Evolutionary conservation across 2,113 vertebrate species (phyloP).

Genomic region (Apistogramma diplotaenia): DNA sequence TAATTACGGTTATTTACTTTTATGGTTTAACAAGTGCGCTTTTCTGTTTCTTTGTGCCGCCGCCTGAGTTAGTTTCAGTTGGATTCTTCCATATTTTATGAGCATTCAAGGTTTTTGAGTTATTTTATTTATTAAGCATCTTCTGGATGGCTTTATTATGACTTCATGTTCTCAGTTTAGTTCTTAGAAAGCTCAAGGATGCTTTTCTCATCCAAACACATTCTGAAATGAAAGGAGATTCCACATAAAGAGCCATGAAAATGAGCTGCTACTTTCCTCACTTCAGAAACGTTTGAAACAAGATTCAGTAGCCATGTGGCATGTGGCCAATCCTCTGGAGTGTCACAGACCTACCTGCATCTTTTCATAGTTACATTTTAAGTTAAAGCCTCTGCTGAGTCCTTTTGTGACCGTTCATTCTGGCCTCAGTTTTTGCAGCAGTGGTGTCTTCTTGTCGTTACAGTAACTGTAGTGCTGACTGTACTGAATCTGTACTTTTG

Average conservation of each 20-base stretch:
- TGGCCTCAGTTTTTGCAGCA: conserved; percentile 7
- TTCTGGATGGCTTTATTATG: neutral
- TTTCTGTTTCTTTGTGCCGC: no score
- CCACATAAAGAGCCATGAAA: no score
- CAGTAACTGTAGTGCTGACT: neutral
- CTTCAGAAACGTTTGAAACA: neutral
- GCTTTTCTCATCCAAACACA: no score
- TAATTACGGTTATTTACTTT: no score
- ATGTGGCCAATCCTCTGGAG: neutral
- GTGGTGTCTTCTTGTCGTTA: conserved; percentile 29
- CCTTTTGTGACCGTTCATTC: neutral
- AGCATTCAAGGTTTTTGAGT: no score
- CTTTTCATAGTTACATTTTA: neutral
- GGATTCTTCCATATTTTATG: neutral
- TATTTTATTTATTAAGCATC: neutral
- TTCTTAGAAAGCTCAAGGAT: no score
- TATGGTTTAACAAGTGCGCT: no score
- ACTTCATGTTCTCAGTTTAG: neutral
- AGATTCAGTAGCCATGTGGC: neutral
- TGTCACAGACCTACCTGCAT: neutral
- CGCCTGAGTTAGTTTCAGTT: neutral
- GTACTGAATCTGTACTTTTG: neutral
- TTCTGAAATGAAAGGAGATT: no score
- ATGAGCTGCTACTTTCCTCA: no score
- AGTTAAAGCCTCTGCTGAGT: neutral